Conservation (phyloP, 2,113 vertebrate genomes). For the Chionis minor region DNA sequence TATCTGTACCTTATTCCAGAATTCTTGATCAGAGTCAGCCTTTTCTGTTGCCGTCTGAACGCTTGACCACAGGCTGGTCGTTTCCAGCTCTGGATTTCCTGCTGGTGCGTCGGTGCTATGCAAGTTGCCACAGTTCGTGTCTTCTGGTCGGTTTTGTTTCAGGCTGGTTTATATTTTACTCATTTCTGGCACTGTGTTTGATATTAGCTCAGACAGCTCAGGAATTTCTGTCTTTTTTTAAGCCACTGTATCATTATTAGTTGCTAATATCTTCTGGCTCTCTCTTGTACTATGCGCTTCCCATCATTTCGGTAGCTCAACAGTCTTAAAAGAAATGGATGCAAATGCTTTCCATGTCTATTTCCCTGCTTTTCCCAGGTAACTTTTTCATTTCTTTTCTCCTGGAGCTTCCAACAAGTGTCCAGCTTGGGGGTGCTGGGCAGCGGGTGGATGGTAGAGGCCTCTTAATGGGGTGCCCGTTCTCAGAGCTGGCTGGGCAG, state of each 20-base stretch:
- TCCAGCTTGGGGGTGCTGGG: neutral
- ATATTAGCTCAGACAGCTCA: neutral
- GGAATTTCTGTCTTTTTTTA: neutral
- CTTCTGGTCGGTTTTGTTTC: neutral
- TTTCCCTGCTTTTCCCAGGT: neutral
- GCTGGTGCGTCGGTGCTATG: neutral
- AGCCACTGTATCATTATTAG: neutral
- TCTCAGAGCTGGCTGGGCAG: neutral
- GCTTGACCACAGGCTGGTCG: too few relatives aligned
- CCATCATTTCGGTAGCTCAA: neutral
- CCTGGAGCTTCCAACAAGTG: neutral
- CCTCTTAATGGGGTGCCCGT: rapidly evolving
- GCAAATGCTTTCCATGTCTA: neutral
- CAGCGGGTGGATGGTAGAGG: neutral
- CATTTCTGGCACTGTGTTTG: neutral
- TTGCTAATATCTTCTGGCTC: neutral
- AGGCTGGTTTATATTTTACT: neutral
- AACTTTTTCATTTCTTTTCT: neutral
- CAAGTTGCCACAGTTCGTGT: too few relatives aligned
- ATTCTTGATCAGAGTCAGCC: neutral
- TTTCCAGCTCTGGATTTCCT: neutral
- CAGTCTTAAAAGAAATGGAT: neutral
- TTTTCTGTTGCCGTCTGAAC: neutral
- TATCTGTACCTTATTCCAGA: too few relatives aligned
- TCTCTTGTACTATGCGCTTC: neutral